Conservation (phyloP, 2,888 invertebrate species). For the Rotaria socialis region DNA sequence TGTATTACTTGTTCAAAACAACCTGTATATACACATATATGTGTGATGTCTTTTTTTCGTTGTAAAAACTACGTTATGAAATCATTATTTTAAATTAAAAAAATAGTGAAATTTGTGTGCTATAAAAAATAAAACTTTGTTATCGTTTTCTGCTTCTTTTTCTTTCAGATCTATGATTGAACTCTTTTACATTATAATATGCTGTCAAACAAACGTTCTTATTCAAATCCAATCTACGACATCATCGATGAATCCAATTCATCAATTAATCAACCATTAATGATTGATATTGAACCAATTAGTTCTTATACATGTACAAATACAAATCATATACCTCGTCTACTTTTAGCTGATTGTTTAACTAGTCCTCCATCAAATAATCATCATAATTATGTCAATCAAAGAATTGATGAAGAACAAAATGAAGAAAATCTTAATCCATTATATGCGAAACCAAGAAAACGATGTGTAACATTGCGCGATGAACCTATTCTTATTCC, state of each 20-base stretch:
- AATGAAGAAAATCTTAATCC: slow-evolving; percentile 7
- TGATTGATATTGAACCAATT: slow-evolving; percentile 6
- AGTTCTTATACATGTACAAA: neutral
- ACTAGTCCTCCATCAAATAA: too few relatives aligned
- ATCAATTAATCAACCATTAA: neutral
- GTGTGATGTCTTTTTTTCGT: neutral
- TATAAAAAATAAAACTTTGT: neutral
- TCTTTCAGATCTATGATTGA: neutral
- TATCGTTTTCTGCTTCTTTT: neutral
- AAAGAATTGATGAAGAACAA: neutral
- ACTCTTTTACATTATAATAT: neutral
- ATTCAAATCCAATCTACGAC: slow-evolving; percentile 5
- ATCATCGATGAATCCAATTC: neutral
- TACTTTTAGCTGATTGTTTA: neutral
- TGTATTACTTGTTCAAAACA: too few relatives aligned
- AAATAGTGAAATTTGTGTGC: neutral
- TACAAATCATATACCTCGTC: neutral
- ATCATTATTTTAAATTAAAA: too few relatives aligned
- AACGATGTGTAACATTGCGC: neutral
- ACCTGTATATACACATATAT: neutral
- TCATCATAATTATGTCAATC: slow-evolving; percentile 31
- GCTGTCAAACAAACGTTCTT: neutral
- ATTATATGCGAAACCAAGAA: neutral
- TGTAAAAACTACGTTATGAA: neutral
- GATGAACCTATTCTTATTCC: slow-evolving; percentile 10